phyloP scores from a whole-genome alignment of 2,113 vertebrate species.

The Paradoxurus hermaphroditus region DNA sequence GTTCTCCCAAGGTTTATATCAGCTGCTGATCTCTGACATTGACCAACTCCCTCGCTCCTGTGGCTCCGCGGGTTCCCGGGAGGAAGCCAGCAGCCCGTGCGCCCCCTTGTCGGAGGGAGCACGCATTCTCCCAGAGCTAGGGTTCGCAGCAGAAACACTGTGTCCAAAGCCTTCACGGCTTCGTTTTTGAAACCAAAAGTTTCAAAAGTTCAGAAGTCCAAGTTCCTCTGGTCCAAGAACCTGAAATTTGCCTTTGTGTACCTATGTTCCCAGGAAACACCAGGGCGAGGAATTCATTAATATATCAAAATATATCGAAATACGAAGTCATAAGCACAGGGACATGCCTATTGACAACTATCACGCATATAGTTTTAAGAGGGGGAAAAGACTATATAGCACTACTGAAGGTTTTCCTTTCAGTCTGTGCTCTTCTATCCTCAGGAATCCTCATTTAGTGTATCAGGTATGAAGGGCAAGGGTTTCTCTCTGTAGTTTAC shows the following conservation, averaged over 20 bases:
- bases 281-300: background rate
- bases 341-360: background rate
- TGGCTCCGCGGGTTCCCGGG: background rate
- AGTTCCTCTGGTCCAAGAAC: background rate
- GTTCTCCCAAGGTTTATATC: background rate
- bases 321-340: background rate
- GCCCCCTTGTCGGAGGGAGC: background rate
- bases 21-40: constrained; percentile 14
- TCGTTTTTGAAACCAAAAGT: constrained; percentile 29
- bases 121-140: background rate
- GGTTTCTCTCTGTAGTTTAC: constrained; percentile 27
- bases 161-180: background rate
- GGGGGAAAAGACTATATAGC: background rate
- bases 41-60: background rate
- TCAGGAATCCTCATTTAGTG: constrained; percentile 1
- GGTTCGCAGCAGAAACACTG: background rate
- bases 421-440: background rate
- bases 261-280: background rate
- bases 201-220: too few species aligned
- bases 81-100: background rate
- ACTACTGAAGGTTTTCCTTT: background rate
- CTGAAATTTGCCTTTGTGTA: constrained; percentile 3
- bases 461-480: background rate
- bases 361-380: background rate
- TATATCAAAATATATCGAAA: constrained; percentile 1